A percentile compares a stretch with the other conserved stretches of the same genome.
These are phyloP conservation scores for Cherax destructor DNA, from an alignment of 1,140 invertebrate genomes.

Conservation along the genomic window DNA sequence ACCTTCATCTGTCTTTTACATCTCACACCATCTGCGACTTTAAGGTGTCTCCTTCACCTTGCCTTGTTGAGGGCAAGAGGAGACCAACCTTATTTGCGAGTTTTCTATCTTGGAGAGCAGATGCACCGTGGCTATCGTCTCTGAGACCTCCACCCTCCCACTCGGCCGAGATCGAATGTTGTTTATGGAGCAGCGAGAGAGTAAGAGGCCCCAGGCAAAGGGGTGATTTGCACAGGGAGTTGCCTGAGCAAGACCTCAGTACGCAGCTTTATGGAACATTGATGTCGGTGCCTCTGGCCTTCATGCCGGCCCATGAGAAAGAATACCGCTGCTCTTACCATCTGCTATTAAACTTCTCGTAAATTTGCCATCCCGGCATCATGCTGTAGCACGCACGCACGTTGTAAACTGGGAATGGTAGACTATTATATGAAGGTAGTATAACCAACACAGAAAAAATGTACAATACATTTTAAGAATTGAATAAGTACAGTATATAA, in stretches of 20 bases:
- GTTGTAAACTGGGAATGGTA: neutral
- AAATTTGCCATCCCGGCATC: neutral
- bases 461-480: too few relatives aligned
- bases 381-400: neutral
- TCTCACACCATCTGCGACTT: too few relatives aligned
- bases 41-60: too few relatives aligned
- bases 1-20: too few relatives aligned
- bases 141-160: neutral
- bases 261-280: neutral
- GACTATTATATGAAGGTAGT: neutral
- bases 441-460: too few relatives aligned
- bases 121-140: neutral
- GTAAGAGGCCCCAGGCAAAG: neutral
- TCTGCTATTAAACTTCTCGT: conserved; percentile 14
- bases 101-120: neutral
- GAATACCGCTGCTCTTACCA: conserved; percentile 1
- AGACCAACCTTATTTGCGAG: neutral
- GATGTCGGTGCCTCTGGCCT: neutral
- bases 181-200: neutral
- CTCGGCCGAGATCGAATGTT: neutral
- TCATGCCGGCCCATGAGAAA: neutral
- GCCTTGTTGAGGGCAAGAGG: neutral
- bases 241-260: neutral
- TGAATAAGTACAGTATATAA: too few relatives aligned
- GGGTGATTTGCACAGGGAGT: conserved; percentile 6